These are phyloP conservation scores for Rutilus rutilus DNA, from an alignment of 2,113 vertebrate species.

Conservation along the genomic window DNA sequence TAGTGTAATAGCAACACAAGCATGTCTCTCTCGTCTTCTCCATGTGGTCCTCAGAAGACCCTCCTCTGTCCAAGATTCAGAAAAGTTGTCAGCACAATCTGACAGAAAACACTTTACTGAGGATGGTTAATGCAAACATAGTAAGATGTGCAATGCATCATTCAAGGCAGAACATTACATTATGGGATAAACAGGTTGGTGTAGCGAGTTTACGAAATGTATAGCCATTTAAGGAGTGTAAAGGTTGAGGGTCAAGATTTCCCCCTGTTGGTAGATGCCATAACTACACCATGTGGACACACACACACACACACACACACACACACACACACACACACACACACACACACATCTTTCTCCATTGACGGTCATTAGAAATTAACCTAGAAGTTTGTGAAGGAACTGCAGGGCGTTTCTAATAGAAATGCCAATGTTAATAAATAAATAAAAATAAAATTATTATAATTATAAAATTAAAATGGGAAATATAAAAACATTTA, in stretches of 20 bases:
- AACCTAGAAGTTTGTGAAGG: background rate
- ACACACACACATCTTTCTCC: background rate
- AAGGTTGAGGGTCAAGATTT: background rate
- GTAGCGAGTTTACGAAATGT: background rate
- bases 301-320: background rate
- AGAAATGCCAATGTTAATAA: background rate
- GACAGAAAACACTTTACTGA: conserved; percentile 26
- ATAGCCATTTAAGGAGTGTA: background rate
- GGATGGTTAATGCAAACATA: background rate
- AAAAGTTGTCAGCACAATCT: background rate
- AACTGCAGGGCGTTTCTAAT: background rate
- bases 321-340: background rate
- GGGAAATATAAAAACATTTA: background rate
- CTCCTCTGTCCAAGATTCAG: background rate
- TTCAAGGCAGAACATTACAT: background rate
- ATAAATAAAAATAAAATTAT: too few species aligned
- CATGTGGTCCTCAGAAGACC: background rate
- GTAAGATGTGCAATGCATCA: conserved; percentile 17
- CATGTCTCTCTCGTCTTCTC: background rate
- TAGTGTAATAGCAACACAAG: background rate
- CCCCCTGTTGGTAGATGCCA: background rate
- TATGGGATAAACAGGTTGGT: background rate
- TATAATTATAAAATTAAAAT: background rate
- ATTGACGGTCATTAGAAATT: background rate
- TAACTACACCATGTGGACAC: background rate